Percentiles rank a stretch among this genome's conserved stretches.
These are phyloP conservation scores for Lytechinus pictus DNA, from an alignment of 35 echinoderm and acorn worm genomes.

Conservation along the genomic window DNA sequence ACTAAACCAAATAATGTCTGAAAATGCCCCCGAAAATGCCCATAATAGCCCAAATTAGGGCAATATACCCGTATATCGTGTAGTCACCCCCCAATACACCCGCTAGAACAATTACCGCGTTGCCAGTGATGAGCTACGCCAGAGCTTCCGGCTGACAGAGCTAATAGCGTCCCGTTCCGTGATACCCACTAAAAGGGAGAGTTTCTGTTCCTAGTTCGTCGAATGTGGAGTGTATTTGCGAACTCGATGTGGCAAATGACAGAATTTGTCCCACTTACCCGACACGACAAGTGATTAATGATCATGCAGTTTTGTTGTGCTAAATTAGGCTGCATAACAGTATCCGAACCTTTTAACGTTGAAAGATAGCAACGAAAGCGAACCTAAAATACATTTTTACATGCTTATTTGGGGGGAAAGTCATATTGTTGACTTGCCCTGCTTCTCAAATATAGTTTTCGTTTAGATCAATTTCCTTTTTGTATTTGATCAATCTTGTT, in stretches of 20 bases:
- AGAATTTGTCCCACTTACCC: not conserved
- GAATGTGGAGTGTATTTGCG: not conserved
- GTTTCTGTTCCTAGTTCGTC: not conserved
- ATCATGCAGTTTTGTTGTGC: not conserved
- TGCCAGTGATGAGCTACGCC: conserved; percentile 3
- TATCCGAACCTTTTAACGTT: too few relatives aligned
- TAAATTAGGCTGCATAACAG: conserved; percentile 6
- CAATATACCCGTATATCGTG: not conserved
- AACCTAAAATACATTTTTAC: not conserved
- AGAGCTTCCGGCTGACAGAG: conserved; percentile 27
- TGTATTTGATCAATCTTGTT: too few relatives aligned
- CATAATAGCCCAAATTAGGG: conserved; percentile 6
- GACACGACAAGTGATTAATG: not conserved
- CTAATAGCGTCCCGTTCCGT: conserved; percentile 7
- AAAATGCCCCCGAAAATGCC: not conserved
- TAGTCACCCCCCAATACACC: not conserved
- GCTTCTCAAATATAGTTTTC: too few relatives aligned
- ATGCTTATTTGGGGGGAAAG: too few relatives aligned
- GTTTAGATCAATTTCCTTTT: too few relatives aligned
- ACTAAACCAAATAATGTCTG: not conserved
- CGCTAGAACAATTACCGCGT: conserved; percentile 12
- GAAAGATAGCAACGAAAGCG: not conserved
- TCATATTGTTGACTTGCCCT: too few relatives aligned
- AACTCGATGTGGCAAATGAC: not conserved
- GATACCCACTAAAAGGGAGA: conserved; percentile 15